These are phyloP conservation scores for Ptilorrhoa leucosticta DNA, from an alignment of 2,113 vertebrate genomes.

Conservation along the genomic window DNA sequence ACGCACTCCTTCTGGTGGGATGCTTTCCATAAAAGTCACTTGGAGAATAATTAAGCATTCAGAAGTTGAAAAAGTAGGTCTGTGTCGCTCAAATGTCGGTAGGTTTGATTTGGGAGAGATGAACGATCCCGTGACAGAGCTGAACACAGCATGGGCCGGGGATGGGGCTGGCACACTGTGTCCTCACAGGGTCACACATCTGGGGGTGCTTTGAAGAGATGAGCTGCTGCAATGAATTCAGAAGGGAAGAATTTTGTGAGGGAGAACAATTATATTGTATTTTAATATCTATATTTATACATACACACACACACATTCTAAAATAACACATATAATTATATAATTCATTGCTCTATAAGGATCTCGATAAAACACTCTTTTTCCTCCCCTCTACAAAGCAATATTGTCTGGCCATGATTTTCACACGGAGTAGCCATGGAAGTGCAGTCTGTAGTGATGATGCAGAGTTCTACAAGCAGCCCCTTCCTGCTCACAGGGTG, in stretches of 20 bases:
- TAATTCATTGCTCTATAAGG: not conserved
- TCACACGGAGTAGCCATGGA: not conserved
- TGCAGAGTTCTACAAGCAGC: not conserved
- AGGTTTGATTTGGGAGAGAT: not conserved
- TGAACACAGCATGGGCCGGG: not conserved
- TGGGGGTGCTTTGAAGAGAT: not conserved
- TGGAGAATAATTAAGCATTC: not conserved
- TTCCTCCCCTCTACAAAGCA: not conserved
- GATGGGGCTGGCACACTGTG: not conserved
- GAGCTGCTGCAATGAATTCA: not conserved
- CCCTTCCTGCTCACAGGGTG: not conserved
- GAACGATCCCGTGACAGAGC: rapidly evolving
- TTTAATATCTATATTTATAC: not conserved
- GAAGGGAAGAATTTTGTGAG: not conserved
- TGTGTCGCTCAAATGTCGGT: not conserved
- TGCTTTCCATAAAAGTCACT: not conserved
- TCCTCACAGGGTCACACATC: not conserved
- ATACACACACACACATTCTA: not conserved
- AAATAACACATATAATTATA: not conserved
- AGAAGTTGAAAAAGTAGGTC: not conserved
- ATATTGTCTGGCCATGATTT: not conserved
- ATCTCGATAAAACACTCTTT: not conserved
- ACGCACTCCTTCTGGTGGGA: not conserved
- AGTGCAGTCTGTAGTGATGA: not conserved
- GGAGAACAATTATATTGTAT: not conserved